Evolutionary conservation across 2,888 invertebrate genomes (phyloP).

Genomic region (Odontocolon sp.): DNA sequence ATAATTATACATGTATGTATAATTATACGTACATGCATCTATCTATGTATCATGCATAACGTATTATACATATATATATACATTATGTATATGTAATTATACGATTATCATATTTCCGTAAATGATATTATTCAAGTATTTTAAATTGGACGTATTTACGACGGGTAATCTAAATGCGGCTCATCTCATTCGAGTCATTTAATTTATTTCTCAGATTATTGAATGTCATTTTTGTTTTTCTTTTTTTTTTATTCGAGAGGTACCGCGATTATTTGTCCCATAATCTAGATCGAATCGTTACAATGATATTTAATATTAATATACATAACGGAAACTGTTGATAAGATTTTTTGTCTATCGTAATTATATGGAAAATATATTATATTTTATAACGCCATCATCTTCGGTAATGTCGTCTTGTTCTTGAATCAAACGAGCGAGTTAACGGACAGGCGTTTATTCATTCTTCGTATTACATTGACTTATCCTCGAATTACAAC

Average conservation of each 20-base stretch:
- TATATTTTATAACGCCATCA: conserved; percentile 40
- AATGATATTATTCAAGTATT: conserved; percentile 4
- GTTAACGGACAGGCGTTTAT: conserved; percentile 35
- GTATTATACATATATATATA: too few species aligned
- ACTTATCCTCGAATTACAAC: conserved; percentile 46
- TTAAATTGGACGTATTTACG: too few species aligned
- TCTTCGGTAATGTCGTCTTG: not conserved
- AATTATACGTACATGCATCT: too few species aligned
- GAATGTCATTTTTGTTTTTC: not conserved
- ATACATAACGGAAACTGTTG: conserved; percentile 12
- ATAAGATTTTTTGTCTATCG: conserved; percentile 36
- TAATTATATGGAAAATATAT: conserved; percentile 30
- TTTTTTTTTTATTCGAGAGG: too few species aligned
- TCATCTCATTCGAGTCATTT: too few species aligned
- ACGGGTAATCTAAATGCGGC: too few species aligned
- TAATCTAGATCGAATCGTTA: not conserved
- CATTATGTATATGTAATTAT: not conserved
- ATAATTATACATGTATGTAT: too few species aligned
- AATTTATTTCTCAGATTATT: not conserved
- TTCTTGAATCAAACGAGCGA: not conserved
- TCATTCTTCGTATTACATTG: conserved; percentile 35
- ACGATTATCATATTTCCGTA: not conserved
- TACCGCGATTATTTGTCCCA: not conserved
- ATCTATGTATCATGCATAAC: too few species aligned
- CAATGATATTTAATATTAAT: conserved; percentile 31